Evolutionary conservation across 2,888 invertebrate species (phyloP), one percentile per base, ranked within the genome.

Genomic region (Alviniconcha strummeri): DNA sequence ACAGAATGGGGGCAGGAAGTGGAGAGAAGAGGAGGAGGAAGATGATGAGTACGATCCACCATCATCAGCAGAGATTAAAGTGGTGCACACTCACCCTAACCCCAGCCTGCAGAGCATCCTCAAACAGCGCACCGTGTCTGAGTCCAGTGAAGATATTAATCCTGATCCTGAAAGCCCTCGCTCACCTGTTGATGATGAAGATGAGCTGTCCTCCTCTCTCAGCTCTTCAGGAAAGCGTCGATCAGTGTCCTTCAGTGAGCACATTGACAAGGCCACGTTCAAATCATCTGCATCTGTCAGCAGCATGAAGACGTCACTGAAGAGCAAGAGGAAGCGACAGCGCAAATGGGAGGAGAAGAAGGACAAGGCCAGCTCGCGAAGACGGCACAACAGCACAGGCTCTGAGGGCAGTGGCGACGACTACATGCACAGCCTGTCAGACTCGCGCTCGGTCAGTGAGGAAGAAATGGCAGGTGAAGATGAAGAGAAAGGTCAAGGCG

Each of bases 71-170:
- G 89, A 88, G 36, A 92, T 92, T 19, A 87, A 92, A 84, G 91
- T 93, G 0, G 85, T 93, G 17, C 91, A 92, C 84, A 87, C 89
- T 8, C 89, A 86, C 52, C 86, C 85, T 19, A 69, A 81, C 0
- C 92, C 91, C 9, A 87, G 86, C 52, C 87, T 92, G 15, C 91
- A 92, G 57, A 88, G 92, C 83, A 93, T 93, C 83, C 89, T 93
- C 36, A 92, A 92, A 87, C 91, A 91, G 85, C 86, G 92, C 80
- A 95, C 95, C 87, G 92, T 94, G 83, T 95, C 95, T 0, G 95
- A 95, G 87, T 95, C 95, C 55, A 94, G 95, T 86, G 94, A 91
- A 81, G 94, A 94, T 85, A 75, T 85, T 9, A 80, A 60, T 54
- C 54, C 55, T 60, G 84, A 85, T 17, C 83, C 81, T 55, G 86